Evolutionary conservation across 2,113 vertebrate species (phyloP).

Genomic region (Gila orcuttii): DNA sequence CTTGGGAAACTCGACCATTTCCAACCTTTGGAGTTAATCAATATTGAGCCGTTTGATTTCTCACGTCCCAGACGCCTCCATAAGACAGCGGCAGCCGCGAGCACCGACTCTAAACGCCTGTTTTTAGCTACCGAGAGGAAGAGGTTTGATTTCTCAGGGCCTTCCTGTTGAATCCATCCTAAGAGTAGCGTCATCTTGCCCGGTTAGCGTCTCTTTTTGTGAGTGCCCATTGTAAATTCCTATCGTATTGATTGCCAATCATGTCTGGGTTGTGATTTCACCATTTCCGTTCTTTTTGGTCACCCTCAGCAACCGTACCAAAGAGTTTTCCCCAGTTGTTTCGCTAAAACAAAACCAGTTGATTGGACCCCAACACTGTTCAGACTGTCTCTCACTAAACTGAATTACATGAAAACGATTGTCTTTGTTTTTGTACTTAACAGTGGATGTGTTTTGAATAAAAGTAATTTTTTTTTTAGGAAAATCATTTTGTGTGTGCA

Average conservation of each 20-base stretch:
- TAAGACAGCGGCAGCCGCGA: constrained; percentile 25
- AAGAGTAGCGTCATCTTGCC: constrained; percentile 25
- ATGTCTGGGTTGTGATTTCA: constrained; percentile 39
- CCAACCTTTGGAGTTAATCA: constrained; percentile 14
- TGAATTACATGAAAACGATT: constrained; percentile 61
- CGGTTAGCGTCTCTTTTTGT: constrained; percentile 22
- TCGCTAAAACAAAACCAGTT: neutral
- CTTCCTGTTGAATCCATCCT: constrained; percentile 32
- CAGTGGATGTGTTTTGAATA: constrained; percentile 76
- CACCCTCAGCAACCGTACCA: constrained; percentile 48
- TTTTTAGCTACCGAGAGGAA: constrained; percentile 15
- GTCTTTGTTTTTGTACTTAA: constrained; percentile 77
- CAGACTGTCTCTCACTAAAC: constrained; percentile 49
- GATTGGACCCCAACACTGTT: constrained; percentile 38
- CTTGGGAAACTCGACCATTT: constrained; percentile 45
- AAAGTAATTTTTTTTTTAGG: constrained; percentile 65
- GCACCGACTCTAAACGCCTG: too few species aligned
- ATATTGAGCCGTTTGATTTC: constrained; percentile 23
- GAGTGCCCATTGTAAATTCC: constrained; percentile 35
- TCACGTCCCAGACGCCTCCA: neutral
- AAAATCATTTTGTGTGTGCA: constrained; percentile 42
- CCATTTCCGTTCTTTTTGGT: constrained; percentile 29
- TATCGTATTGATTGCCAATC: constrained; percentile 38
- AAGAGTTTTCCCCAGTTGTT: constrained; percentile 49
- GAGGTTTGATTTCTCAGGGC: constrained; percentile 49